Percentiles rank a stretch among this genome's conserved stretches.
Conservation (phyloP, 2,888 invertebrate species). For the Macaria notata region DNA sequence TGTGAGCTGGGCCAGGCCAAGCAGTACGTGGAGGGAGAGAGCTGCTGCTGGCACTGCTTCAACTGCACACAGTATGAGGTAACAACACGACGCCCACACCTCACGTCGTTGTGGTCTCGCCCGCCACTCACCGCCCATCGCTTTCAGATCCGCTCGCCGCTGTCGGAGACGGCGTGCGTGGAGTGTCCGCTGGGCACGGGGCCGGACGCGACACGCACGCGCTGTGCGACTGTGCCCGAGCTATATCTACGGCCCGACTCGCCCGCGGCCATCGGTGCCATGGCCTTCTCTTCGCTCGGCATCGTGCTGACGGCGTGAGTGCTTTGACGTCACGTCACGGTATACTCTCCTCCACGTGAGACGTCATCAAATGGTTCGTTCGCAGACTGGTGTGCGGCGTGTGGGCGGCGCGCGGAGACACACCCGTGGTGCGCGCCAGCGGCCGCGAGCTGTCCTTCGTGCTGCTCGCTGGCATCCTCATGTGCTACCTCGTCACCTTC, state of each 20-base stretch:
- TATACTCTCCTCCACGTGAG: too few relatives aligned
- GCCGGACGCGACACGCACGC: constrained; percentile 88
- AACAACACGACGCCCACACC: too few relatives aligned
- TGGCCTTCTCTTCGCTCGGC: constrained; percentile 93
- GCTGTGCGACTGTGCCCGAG: constrained; percentile 89
- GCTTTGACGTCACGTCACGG: too few relatives aligned
- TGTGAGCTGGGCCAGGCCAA: constrained; percentile 95
- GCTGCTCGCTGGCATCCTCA: constrained; percentile 92
- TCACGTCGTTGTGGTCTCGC: too few relatives aligned
- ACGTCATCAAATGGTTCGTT: too few relatives aligned
- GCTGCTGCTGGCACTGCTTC: constrained; percentile 96
- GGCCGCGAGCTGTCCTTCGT: constrained; percentile 95
- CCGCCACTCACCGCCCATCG: too few relatives aligned
- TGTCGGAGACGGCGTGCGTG: constrained; percentile 90
- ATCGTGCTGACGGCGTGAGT: constrained; percentile 87
- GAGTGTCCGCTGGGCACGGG: constrained; percentile 91
- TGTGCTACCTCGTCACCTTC: constrained; percentile 96
- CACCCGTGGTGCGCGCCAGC: constrained; percentile 97
- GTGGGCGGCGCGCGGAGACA: constrained; percentile 92
- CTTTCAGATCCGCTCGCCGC: constrained; percentile 91
- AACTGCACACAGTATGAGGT: constrained; percentile 80
- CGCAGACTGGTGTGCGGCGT: constrained; percentile 85
- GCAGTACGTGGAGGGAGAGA: constrained; percentile 95
- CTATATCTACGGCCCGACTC: constrained; percentile 90
- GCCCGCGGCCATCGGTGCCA: constrained; percentile 95